These are phyloP conservation scores for Neodiprion lecontei DNA, from an alignment of 1,140 invertebrate species.

Conservation along the genomic window DNA sequence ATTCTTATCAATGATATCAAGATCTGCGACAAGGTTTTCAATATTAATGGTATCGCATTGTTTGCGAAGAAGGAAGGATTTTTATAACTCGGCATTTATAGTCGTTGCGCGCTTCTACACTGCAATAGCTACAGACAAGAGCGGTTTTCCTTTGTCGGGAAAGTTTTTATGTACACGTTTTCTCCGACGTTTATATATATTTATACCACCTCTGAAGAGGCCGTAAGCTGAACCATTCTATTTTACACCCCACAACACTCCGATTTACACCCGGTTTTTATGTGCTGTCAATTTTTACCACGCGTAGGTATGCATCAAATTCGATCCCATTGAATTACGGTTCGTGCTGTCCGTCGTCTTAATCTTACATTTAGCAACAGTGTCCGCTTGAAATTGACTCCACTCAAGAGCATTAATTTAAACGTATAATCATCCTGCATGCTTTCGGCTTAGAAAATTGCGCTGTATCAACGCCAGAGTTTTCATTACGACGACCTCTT, in stretches of 20 bases:
- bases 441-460: no score
- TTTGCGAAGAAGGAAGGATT: background rate
- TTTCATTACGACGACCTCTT: no score
- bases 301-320: no score
- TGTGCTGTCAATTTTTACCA: no score
- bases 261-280: no score
- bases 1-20: background rate
- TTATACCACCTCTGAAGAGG: background rate
- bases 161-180: slow-evolving; percentile 2
- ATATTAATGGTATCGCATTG: background rate
- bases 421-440: no score
- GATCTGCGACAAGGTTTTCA: background rate
- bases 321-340: no score
- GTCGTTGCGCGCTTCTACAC: background rate
- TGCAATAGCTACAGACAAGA: background rate
- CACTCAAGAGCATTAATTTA: no score
- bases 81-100: background rate
- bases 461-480: no score
- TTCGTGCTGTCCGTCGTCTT: no score
- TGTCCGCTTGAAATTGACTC: no score
- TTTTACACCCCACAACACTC: background rate
- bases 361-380: no score
- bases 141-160: background rate
- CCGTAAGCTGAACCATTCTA: background rate
- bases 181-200: background rate